phyloP scores from a whole-genome alignment of 2,113 vertebrate genomes.

The Colinus virginianus region DNA sequence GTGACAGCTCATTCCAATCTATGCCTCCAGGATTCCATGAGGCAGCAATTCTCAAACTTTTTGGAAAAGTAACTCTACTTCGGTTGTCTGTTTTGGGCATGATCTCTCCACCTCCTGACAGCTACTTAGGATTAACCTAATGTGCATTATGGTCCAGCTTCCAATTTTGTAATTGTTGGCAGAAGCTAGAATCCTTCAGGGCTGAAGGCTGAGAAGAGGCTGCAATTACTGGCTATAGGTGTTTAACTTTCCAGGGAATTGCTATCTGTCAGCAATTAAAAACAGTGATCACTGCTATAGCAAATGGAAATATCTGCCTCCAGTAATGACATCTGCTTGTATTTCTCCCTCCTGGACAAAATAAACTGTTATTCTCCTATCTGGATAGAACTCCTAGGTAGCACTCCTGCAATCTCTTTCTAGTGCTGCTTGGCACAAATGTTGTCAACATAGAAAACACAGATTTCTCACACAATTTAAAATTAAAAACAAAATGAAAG shows the following conservation, averaged over 20 bases:
- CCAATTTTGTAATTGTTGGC: not conserved
- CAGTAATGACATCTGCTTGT: not conserved
- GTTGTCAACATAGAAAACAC: not conserved
- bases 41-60: constrained; percentile 2
- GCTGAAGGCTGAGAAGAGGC: not conserved
- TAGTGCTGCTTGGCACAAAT: not conserved
- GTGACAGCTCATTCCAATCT: constrained; percentile 51
- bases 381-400: not conserved
- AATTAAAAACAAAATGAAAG: not conserved
- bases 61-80: constrained; percentile 10
- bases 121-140: constrained; percentile 1
- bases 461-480: not conserved
- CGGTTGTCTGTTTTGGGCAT: not conserved
- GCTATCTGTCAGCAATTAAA: constrained; percentile 31
- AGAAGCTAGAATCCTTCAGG: not conserved
- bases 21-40: not conserved
- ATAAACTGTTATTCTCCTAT: not conserved
- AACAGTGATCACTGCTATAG: not conserved
- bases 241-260: constrained; percentile 10
- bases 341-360: constrained; percentile 5
- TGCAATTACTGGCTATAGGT: constrained; percentile 13
- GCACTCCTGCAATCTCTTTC: not conserved
- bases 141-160: not conserved
- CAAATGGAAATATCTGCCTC: not conserved
- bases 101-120: not conserved